phyloP scores from a whole-genome alignment of 2,888 invertebrate species.

The Pyrrhia umbra region DNA sequence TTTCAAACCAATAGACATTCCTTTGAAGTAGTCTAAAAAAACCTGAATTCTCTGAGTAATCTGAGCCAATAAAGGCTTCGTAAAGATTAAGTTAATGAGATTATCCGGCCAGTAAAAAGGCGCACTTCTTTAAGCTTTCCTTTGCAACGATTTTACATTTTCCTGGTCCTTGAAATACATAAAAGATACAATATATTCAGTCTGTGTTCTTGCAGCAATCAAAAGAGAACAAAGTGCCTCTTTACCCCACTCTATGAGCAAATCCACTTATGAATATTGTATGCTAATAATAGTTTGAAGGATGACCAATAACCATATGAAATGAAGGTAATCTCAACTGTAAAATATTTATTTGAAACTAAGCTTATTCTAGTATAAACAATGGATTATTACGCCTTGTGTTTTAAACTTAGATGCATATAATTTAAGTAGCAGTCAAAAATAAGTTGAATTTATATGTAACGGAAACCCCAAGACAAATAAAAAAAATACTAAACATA shows the following conservation, averaged over 20 bases:
- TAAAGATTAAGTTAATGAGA: neutral
- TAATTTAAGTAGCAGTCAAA: too few relatives aligned
- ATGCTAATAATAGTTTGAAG: constrained; percentile 38
- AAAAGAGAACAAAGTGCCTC: constrained; percentile 32
- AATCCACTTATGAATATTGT: constrained; percentile 25
- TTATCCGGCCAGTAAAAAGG: constrained; percentile 3
- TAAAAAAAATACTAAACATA: too few relatives aligned
- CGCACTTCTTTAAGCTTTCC: neutral
- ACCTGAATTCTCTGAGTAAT: neutral
- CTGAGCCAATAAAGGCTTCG: neutral
- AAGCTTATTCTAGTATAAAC: constrained; percentile 22
- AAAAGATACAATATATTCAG: constrained; percentile 20
- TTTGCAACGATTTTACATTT: constrained; percentile 11
- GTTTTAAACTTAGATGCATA: too few relatives aligned
- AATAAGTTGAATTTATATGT: neutral
- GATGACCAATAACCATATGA: constrained; percentile 29
- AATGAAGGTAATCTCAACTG: constrained; percentile 34
- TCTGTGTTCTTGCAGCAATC: constrained; percentile 11
- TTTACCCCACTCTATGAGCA: constrained; percentile 18
- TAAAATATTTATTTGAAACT: constrained; percentile 32
- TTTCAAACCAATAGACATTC: neutral
- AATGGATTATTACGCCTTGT: constrained; percentile 26
- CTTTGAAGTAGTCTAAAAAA: neutral
- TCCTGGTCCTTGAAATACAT: constrained; percentile 9
- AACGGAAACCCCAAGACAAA: neutral